Evolutionary conservation across 1,140 invertebrate species (phyloP), one percentile per base, ranked within the genome.

Genomic region (Oryzaephilus surinamensis): DNA sequence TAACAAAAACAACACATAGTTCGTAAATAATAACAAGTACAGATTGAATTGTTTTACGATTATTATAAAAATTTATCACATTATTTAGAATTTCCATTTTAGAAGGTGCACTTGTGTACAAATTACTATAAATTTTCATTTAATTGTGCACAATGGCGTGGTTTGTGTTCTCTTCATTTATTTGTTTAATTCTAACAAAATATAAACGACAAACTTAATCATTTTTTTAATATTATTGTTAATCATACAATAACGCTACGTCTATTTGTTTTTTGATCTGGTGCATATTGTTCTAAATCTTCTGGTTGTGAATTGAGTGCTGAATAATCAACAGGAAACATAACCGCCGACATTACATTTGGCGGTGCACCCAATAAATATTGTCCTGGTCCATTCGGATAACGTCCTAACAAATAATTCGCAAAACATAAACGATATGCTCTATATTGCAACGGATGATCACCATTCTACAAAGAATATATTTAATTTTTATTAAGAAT

Each of bases 261-360:
- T 57, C 79, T 65, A 57, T 77, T 79, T 35, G 71, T 73, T 52
- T 72, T 74, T 48, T 73, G 77, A 49, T 77, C 70, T 2, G 76
- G 76, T 39, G 68, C 71, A 52, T 81, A 82, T 39, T 76, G 72
- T 59, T 81, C 79, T 31, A 80, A 51, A 51, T 77, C 76, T 30
- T 74, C 74, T 38, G 72, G 71, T 45, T 77, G 70, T 2, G 75
- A 73, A 58, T 81, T 81, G 36, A 82, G 64, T 6, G 78, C 77
- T 47, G 76, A 78, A 60, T 82, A 81, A 64, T 82, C 79, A 12
- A 82, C 75, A 0, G 79, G 79, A 52, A 80, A 82, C 24, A 70
- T 68, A 3, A 69, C 69, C 12, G 67, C 63, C 4, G 72, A 66
- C 7, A 69, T 58, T 17, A 68, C 63, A 39, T 36, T 44, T 28